Percentiles rank a stretch among this genome's conserved stretches.
Evolutionary conservation across 2,113 vertebrate genomes (phyloP).

Genomic region (Bufo gargarizans): DNA sequence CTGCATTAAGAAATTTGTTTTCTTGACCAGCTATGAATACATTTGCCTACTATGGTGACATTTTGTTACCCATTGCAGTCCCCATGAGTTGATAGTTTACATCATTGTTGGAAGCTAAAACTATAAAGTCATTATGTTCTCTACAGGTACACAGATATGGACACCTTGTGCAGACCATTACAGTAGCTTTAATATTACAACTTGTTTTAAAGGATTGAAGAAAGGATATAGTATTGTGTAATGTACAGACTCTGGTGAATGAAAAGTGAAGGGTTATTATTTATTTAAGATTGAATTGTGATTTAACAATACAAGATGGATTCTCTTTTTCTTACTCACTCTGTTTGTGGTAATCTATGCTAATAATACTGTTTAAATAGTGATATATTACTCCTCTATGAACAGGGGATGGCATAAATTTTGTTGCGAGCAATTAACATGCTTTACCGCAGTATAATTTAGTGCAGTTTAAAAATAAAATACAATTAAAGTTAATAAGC

Average conservation of each 20-base stretch:
- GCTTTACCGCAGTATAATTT: constrained; percentile 3
- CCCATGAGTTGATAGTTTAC: not conserved
- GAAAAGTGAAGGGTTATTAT: not conserved
- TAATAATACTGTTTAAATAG: constrained; percentile 32
- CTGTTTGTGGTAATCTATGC: constrained; percentile 12
- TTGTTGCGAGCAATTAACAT: constrained; percentile 20
- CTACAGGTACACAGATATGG: not conserved
- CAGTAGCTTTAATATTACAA: not conserved
- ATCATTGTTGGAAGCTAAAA: not conserved
- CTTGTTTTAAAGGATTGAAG: not conserved
- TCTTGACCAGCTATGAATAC: not conserved
- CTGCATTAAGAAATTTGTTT: not conserved
- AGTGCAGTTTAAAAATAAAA: constrained; percentile 38
- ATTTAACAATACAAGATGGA: constrained; percentile 16
- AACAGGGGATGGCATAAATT: constrained; percentile 18
- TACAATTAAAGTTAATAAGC: constrained; percentile 43
- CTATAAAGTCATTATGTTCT: not conserved
- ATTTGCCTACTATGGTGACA: not conserved
- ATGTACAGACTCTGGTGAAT: not conserved
- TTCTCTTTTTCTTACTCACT: not conserved
- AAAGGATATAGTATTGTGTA: not conserved
- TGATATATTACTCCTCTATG: constrained; percentile 32
- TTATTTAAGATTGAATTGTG: constrained; percentile 24
- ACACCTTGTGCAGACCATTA: not conserved
- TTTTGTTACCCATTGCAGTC: no score